Evolutionary conservation across 2,888 invertebrate species (phyloP).

Genomic region (Ametastegia equiseti): DNA sequence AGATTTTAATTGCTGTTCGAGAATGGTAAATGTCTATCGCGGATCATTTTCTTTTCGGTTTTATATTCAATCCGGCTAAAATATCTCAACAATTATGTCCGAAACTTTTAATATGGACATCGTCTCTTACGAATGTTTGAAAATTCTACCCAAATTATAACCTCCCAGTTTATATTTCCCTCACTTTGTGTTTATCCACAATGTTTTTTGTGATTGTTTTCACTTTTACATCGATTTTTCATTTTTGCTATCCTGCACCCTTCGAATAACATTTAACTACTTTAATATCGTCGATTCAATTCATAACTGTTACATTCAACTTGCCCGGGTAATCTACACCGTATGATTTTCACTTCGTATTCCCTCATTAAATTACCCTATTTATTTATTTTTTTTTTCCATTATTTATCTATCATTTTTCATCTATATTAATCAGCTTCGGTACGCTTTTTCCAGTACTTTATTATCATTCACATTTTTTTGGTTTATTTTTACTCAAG

Average conservation of each 20-base stretch:
- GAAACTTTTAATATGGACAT: background rate
- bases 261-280: slow-evolving; percentile 29
- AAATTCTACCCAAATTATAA: slow-evolving; percentile 64
- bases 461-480: slow-evolving; percentile 38
- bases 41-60: slow-evolving; percentile 49
- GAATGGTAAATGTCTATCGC: slow-evolving; percentile 59
- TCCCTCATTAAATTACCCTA: background rate
- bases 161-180: slow-evolving; percentile 64
- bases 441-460: background rate
- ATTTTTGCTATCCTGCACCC: slow-evolving; percentile 25
- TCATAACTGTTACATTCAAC: background rate
- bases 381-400: background rate
- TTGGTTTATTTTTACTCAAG: slow-evolving; percentile 30
- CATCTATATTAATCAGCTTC: background rate
- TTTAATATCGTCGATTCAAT: slow-evolving; percentile 32
- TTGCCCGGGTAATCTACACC: background rate
- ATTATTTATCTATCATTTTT: too few relatives aligned
- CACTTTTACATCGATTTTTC: slow-evolving; percentile 40
- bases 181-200: slow-evolving; percentile 68
- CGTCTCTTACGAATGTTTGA: slow-evolving; percentile 35
- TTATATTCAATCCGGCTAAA: slow-evolving; percentile 12
- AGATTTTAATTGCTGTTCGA: slow-evolving; percentile 67
- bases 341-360: background rate
- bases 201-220: slow-evolving; percentile 63
- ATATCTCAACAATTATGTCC: slow-evolving; percentile 36